Evolutionary conservation across 2,797 vertebrate species (phyloP).

Genomic region (Aplochiton taeniatus): DNA sequence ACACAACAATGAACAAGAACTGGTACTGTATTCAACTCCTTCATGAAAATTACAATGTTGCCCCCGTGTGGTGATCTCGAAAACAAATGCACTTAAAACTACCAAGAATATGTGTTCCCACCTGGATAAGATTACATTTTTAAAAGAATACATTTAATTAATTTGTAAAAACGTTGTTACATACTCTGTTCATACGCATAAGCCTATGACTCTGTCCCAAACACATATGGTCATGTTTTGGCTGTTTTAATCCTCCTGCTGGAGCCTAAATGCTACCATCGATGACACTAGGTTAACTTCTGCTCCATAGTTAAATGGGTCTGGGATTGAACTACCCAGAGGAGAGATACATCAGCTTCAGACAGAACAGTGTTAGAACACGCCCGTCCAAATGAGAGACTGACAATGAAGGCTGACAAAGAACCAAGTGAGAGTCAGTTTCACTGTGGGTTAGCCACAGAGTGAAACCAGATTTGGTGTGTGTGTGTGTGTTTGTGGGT

Average conservation of each 20-base stretch:
- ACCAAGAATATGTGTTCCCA: neutral
- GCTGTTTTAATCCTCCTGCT: neutral
- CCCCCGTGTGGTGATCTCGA: slow-evolving; percentile 44
- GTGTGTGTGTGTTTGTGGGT: neutral
- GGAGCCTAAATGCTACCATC: neutral
- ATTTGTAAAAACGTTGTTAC: too few relatives aligned
- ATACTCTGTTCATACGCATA: too few relatives aligned
- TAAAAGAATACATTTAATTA: too few relatives aligned
- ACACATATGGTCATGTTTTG: neutral
- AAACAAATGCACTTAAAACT: neutral
- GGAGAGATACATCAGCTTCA: neutral
- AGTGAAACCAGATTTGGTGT: too few relatives aligned
- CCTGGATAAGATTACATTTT: too few relatives aligned
- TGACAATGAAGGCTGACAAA: slow-evolving; percentile 1
- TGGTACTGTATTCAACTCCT: neutral
- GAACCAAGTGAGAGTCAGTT: neutral
- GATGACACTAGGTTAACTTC: neutral
- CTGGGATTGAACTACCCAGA: neutral
- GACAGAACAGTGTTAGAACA: slow-evolving; percentile 6
- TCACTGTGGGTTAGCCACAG: neutral
- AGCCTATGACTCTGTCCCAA: neutral
- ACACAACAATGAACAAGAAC: neutral
- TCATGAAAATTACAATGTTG: slow-evolving; percentile 31
- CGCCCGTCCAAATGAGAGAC: slow-evolving; percentile 6
- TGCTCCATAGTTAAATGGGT: slow-evolving; percentile 1